Evolutionary conservation across 2,888 invertebrate species (phyloP).

Genomic region (Megamerina dolium): DNA sequence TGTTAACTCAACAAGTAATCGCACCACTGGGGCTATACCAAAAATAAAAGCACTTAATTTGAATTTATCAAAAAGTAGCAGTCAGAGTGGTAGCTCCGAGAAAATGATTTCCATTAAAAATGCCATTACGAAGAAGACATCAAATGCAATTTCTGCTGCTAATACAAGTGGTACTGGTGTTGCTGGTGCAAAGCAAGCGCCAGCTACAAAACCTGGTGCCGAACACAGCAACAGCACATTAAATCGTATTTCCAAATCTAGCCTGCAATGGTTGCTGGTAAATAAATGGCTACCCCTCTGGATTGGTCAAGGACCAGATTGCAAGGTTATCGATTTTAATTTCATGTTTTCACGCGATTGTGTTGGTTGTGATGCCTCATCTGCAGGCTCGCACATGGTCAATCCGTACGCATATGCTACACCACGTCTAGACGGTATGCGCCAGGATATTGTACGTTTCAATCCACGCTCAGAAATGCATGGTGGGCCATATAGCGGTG

Average conservation of each 20-base stretch:
- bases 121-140: slow-evolving; percentile 29
- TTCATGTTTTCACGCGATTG: slow-evolving; percentile 51
- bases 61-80: slow-evolving; percentile 24
- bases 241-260: slow-evolving; percentile 56
- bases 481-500: slow-evolving; percentile 14
- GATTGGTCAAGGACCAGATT: slow-evolving; percentile 55
- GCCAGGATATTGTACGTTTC: slow-evolving; percentile 46
- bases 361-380: slow-evolving; percentile 42
- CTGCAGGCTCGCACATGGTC: slow-evolving; percentile 36
- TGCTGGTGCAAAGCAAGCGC: slow-evolving; percentile 4
- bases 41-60: slow-evolving; percentile 34
- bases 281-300: slow-evolving; percentile 62
- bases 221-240: slow-evolving; percentile 36
- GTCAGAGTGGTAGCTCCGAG: slow-evolving; percentile 12
- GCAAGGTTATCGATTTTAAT: slow-evolving; percentile 52
- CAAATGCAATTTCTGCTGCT: slow-evolving; percentile 8
- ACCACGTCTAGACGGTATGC: slow-evolving; percentile 33
- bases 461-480: slow-evolving; percentile 41
- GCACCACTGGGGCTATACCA: slow-evolving; percentile 41
- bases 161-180: slow-evolving; percentile 1
- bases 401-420: slow-evolving; percentile 40
- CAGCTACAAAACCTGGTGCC: slow-evolving; percentile 21
- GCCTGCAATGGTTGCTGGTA: slow-evolving; percentile 61
- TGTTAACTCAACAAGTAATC: slow-evolving; percentile 11
- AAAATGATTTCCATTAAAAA: slow-evolving; percentile 24